Conservation (phyloP, 2,113 vertebrate genomes). For the Dromiciops gliroides region DNA sequence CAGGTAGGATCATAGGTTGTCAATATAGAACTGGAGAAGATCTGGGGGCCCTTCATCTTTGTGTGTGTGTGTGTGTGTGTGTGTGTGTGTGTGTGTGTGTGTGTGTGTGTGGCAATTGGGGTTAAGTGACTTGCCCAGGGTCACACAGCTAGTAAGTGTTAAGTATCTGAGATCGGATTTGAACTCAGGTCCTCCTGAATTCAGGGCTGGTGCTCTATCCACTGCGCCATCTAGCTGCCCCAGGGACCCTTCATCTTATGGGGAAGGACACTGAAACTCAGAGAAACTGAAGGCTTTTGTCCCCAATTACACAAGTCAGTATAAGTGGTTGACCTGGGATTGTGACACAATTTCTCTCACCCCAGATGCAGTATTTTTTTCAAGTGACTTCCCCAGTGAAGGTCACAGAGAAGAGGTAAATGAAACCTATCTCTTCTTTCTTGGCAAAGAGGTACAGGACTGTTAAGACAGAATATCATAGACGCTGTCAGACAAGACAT, state of each 20-base stretch:
- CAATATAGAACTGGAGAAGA: not conserved
- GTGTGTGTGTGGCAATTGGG: too few species aligned
- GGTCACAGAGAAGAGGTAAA: not conserved
- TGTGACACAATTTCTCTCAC: not conserved
- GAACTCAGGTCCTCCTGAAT: too few species aligned
- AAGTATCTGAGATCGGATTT: too few species aligned
- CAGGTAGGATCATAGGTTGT: not conserved
- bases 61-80: too few species aligned
- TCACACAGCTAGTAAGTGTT: too few species aligned
- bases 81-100: too few species aligned
- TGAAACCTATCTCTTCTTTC: not conserved
- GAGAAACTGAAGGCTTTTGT: not conserved
- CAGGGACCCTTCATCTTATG: not conserved
- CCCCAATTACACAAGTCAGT: not conserved
- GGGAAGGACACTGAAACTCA: not conserved
- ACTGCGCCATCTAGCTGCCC: too few species aligned
- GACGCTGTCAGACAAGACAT: not conserved
- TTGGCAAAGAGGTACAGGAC: not conserved
- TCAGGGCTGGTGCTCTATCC: too few species aligned
- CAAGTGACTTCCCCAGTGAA: not conserved
- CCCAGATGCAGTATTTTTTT: not conserved
- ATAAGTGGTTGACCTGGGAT: not conserved
- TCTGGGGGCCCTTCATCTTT: not conserved
- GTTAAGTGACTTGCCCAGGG: too few species aligned
- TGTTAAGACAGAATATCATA: not conserved